A percentile compares a stretch with the other conserved stretches of the same genome.
These are phyloP conservation scores for Ceratina japonica DNA, from an alignment of 1,140 invertebrate genomes.

Conservation along the genomic window DNA sequence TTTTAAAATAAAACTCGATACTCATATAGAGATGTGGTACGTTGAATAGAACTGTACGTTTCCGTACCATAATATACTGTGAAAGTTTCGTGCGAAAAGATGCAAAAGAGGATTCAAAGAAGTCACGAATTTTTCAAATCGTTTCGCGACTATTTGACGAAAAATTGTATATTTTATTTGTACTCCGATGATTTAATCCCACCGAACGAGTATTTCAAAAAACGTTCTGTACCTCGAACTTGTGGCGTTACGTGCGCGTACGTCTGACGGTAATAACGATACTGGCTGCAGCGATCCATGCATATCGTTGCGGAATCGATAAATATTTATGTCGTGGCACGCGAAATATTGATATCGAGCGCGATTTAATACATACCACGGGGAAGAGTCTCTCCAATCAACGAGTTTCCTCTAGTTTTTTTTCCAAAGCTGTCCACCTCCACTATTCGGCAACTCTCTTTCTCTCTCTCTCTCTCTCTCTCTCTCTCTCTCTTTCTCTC, in stretches of 20 bases:
- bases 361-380: not conserved
- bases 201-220: not conserved
- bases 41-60: too few species aligned
- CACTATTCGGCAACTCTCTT: not conserved
- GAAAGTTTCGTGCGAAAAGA: too few species aligned
- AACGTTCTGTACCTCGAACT: not conserved
- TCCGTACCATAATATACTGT: too few species aligned
- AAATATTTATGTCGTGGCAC: constrained; percentile 30
- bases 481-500: too few species aligned
- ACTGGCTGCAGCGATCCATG: not conserved
- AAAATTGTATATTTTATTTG: too few species aligned
- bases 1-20: too few species aligned
- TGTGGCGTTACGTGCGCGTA: not conserved
- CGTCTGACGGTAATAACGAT: not conserved
- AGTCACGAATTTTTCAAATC: too few species aligned
- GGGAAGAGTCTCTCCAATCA: constrained; percentile 11
- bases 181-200: too few species aligned
- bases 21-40: too few species aligned
- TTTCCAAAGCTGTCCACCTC: not conserved
- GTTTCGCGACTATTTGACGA: too few species aligned
- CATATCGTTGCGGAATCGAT: constrained; percentile 26
- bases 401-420: constrained; percentile 1
- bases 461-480: not conserved
- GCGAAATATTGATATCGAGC: constrained; percentile 19
- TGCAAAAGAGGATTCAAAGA: too few species aligned